Conservation (phyloP, 2,113 vertebrate species). For the Emydocephalus ijimae region DNA sequence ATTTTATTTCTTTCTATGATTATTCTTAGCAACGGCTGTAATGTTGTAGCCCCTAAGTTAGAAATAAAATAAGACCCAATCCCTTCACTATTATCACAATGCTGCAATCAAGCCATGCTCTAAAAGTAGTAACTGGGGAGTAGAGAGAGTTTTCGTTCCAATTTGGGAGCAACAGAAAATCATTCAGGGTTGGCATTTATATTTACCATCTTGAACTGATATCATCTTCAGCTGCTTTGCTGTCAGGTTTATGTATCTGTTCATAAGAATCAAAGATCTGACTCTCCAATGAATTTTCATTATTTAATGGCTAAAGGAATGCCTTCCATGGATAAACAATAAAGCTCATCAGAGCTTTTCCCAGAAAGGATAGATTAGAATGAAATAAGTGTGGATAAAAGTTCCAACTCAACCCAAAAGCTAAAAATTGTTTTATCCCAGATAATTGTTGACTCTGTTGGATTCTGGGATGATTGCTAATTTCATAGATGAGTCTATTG, state of each 20-base stretch:
- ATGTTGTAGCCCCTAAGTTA: slow-evolving; percentile 14
- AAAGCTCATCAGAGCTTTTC: too few species aligned
- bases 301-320: neutral
- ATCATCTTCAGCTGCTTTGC: neutral
- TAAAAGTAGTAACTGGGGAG: neutral
- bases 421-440: neutral
- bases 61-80: neutral
- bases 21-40: slow-evolving; percentile 18
- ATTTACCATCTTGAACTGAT: neutral
- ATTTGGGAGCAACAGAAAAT: slow-evolving; percentile 3
- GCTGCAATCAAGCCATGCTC: neutral
- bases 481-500: neutral
- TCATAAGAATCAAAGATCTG: neutral
- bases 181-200: neutral
- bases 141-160: neutral
- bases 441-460: neutral
- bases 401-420: neutral
- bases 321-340: neutral
- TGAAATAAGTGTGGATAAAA: neutral
- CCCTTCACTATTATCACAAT: neutral
- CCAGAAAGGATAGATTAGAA: neutral
- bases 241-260: neutral
- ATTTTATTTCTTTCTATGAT: neutral
- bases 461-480: neutral
- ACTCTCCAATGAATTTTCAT: neutral